Conservation (phyloP, 2,888 invertebrate genomes). For the Andrena hattorfiana region DNA sequence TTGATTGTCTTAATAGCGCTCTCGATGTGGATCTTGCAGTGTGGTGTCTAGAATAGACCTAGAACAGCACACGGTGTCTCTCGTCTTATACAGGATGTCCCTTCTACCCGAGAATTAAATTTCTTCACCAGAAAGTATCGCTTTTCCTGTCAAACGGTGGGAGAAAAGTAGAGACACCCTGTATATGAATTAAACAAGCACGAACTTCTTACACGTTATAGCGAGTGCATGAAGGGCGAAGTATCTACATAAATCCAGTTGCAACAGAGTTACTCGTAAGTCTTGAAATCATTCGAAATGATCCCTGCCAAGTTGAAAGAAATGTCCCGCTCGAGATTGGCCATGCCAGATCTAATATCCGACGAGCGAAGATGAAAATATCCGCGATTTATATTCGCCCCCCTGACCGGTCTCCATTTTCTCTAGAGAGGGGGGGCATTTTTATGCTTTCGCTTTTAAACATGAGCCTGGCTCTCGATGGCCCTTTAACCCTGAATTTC, state of each 20-base stretch:
- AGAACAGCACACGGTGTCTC: not conserved
- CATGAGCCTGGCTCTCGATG: slow-evolving; percentile 32
- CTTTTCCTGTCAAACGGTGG: no score
- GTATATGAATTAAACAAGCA: not conserved
- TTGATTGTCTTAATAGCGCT: not conserved
- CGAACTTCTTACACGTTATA: not conserved
- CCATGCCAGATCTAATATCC: slow-evolving; percentile 20
- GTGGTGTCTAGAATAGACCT: not conserved
- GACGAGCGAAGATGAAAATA: slow-evolving; percentile 7
- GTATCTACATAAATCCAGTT: no score
- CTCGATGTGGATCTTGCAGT: not conserved
- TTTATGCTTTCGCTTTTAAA: slow-evolving; percentile 50
- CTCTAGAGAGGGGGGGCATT: slow-evolving; percentile 1
- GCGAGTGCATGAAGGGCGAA: not conserved
- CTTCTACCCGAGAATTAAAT: no score
- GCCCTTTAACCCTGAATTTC: slow-evolving; percentile 23
- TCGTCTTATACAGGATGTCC: no score
- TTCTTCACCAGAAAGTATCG: no score
- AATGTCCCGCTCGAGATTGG: not conserved
- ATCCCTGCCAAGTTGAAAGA: not conserved
- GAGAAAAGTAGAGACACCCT: not conserved
- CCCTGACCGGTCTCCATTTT: slow-evolving; percentile 23
- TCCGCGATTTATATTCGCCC: slow-evolving; percentile 38
- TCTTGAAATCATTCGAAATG: not conserved
- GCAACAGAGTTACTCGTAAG: not conserved